Evolutionary conservation across 1,140 invertebrate species (phyloP).

Genomic region (Ooceraea biroi): DNA sequence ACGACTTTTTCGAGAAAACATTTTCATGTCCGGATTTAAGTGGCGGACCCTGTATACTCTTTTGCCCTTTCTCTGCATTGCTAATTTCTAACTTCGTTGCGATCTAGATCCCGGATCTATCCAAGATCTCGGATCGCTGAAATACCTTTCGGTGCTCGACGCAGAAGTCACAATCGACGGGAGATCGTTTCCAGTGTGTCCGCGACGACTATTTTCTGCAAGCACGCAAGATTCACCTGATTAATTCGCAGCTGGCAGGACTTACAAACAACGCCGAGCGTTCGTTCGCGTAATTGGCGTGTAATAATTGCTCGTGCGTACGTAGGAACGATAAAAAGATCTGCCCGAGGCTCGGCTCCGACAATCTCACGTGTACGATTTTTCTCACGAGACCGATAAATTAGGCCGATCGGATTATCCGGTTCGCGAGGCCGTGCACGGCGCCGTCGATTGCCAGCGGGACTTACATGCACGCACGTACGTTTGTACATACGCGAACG

Average conservation of each 20-base stretch:
- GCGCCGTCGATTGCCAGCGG: conserved; percentile 41
- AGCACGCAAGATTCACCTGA: background rate
- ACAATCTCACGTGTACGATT: conserved; percentile 31
- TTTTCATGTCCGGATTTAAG: too few relatives aligned
- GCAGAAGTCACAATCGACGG: background rate
- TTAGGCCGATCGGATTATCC: conserved; percentile 70
- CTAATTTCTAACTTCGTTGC: too few relatives aligned
- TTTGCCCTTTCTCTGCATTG: too few relatives aligned
- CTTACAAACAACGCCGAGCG: background rate
- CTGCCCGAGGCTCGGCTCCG: conserved; percentile 1
- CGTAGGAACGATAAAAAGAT: conserved; percentile 30
- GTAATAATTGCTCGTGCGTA: conserved; percentile 35
- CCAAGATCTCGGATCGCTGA: too few relatives aligned
- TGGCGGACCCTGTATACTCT: too few relatives aligned
- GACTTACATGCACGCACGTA: conserved; percentile 71
- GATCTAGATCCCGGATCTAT: too few relatives aligned
- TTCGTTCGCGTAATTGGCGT: conserved; percentile 17
- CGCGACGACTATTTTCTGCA: background rate
- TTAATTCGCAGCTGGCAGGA: conserved; percentile 6
- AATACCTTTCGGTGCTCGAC: too few relatives aligned
- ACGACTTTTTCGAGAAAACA: too few relatives aligned
- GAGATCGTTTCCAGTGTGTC: background rate
- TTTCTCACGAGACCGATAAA: conserved; percentile 65
- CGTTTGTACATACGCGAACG: conserved; percentile 59
- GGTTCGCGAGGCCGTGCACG: background rate